These are phyloP conservation scores for Drymodes brunneopygia DNA, from an alignment of 2,113 vertebrate genomes.

Conservation along the genomic window DNA sequence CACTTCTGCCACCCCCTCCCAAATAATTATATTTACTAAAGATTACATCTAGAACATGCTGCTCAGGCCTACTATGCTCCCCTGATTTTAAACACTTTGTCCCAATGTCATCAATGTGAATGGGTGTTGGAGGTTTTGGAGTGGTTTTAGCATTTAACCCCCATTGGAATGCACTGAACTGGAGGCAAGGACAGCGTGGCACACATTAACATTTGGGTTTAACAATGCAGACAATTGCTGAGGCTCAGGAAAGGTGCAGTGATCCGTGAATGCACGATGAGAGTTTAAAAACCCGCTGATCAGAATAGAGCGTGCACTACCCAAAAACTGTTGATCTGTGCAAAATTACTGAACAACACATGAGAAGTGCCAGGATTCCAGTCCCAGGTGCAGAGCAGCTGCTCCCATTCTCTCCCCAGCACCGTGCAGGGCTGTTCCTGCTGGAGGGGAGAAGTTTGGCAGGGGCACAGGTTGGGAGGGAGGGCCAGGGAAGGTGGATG, in stretches of 20 bases:
- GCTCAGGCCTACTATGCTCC: no score
- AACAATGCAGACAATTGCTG: slow-evolving; percentile 22
- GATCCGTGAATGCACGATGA: slow-evolving; percentile 43
- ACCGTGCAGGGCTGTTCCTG: background rate
- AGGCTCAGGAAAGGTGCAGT: slow-evolving; percentile 23
- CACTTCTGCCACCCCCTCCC: no score
- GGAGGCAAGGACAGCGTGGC: slow-evolving; percentile 30
- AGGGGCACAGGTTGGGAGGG: background rate
- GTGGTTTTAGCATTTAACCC: slow-evolving; percentile 41
- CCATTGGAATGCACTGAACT: slow-evolving; percentile 39
- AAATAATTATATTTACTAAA: no score
- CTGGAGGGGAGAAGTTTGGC: background rate
- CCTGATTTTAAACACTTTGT: no score
- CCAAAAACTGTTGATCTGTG: slow-evolving; percentile 53
- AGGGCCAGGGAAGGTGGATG: background rate
- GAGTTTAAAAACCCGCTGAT: slow-evolving; percentile 42
- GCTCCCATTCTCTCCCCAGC: background rate
- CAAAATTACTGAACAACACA: slow-evolving; percentile 7
- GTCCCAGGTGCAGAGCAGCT: slow-evolving; percentile 52
- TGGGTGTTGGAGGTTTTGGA: background rate
- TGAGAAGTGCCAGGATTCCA: background rate
- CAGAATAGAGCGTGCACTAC: slow-evolving; percentile 2
- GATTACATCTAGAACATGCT: no score
- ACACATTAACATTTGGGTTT: slow-evolving; percentile 54
- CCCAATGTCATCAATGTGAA: no score